Evolutionary conservation across 2,888 invertebrate genomes (phyloP).

Genomic region (Chrysotoxum bicinctum): DNA sequence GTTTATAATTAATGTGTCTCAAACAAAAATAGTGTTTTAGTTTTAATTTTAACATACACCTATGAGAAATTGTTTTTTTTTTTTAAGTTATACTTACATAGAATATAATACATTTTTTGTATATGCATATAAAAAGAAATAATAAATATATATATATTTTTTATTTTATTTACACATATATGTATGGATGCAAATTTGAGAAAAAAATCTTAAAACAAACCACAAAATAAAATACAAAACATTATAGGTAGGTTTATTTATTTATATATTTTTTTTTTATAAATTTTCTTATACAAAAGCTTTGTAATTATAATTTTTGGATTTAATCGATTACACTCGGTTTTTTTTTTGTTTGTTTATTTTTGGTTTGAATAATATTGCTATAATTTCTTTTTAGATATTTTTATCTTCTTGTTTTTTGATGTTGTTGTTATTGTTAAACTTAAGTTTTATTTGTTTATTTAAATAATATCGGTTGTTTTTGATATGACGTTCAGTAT

Average conservation of each 20-base stretch:
- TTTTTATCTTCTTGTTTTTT: slow-evolving; percentile 43
- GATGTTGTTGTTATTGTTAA: slow-evolving; percentile 40
- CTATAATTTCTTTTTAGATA: slow-evolving; percentile 57
- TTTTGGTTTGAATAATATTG: slow-evolving; percentile 54
- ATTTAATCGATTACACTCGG: slow-evolving; percentile 56
- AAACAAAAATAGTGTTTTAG: slow-evolving; percentile 70
- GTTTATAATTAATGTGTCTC: slow-evolving; percentile 68
- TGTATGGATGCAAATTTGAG: slow-evolving; percentile 38
- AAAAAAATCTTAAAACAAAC: neutral
- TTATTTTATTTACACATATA: slow-evolving; percentile 31
- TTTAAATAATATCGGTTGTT: slow-evolving; percentile 67
- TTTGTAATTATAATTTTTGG: slow-evolving; percentile 21
- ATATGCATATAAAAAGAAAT: slow-evolving; percentile 70
- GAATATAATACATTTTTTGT: slow-evolving; percentile 69
- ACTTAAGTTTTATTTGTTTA: slow-evolving; percentile 28
- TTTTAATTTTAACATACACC: slow-evolving; percentile 55
- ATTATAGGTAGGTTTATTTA: slow-evolving; percentile 47
- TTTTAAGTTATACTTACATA: slow-evolving; percentile 59
- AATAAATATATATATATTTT: slow-evolving; percentile 55
- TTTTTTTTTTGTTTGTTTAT: slow-evolving; percentile 1
- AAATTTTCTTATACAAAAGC: slow-evolving; percentile 44
- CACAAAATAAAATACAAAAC: slow-evolving; percentile 13
- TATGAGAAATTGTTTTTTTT: slow-evolving; percentile 45
- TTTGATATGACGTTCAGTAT: slow-evolving; percentile 76
- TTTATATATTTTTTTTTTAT: slow-evolving; percentile 19